A percentile compares a stretch with the other conserved stretches of the same genome.
phyloP scores from a whole-genome alignment of 2,797 vertebrate species.

The Emydoidea blandingii region DNA sequence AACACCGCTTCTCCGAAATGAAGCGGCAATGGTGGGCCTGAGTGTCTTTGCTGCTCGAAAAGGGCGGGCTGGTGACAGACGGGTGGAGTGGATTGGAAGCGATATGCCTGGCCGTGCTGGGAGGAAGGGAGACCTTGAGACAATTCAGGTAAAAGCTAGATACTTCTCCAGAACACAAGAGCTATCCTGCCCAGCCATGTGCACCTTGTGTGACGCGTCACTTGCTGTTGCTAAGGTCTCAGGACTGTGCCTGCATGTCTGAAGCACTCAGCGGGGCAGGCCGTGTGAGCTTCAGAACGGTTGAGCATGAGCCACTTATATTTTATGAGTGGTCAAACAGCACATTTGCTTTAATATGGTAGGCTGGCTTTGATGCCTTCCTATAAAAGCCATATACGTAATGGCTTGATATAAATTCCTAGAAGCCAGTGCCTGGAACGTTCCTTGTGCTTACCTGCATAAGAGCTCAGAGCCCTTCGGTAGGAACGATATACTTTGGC shows the following conservation, averaged over 20 bases:
- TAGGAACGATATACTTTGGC: not conserved
- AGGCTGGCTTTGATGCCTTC: not conserved
- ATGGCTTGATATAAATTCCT: not conserved
- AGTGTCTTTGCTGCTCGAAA: not conserved
- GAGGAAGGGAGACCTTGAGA: not conserved
- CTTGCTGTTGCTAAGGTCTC: accelerated
- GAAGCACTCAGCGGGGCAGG: accelerated
- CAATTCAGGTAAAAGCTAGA: not conserved
- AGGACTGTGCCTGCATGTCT: accelerated
- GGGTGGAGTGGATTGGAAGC: not conserved
- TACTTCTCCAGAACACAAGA: not conserved
- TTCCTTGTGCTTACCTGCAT: not conserved
- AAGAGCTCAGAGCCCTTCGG: accelerated
- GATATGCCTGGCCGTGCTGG: not conserved
- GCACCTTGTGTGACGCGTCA: not conserved
- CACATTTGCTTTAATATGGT: not conserved
- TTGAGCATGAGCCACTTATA: accelerated
- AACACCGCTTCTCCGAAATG: not conserved
- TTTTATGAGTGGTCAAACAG: not conserved
- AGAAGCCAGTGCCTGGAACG: not conserved
- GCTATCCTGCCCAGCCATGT: not conserved
- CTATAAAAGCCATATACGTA: not conserved
- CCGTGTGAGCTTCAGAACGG: accelerated
- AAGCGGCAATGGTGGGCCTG: not conserved
- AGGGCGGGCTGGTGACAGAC: not conserved